Evolutionary conservation across 2,797 vertebrate genomes (phyloP).

Genomic region (Phataginus tricuspis): DNA sequence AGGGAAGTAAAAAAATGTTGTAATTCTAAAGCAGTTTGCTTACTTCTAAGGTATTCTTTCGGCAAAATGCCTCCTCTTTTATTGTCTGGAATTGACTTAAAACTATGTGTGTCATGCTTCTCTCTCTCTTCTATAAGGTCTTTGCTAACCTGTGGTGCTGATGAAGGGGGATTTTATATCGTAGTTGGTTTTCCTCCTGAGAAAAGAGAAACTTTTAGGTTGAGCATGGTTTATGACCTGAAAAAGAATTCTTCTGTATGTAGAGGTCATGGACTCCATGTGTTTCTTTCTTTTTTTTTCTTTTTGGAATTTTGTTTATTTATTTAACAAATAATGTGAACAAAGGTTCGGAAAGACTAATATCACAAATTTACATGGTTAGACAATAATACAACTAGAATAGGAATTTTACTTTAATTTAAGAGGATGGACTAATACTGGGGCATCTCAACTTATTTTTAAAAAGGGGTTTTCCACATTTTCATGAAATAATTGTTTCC

Average conservation of each 20-base stretch:
- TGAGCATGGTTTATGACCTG: not conserved
- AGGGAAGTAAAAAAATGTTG: not conserved
- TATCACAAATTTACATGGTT: too few relatives aligned
- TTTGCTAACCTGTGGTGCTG: not conserved
- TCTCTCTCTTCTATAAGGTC: not conserved
- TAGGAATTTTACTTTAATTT: not conserved
- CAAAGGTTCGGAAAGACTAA: too few relatives aligned
- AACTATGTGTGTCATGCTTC: not conserved
- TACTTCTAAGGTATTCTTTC: not conserved
- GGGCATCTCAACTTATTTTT: not conserved
- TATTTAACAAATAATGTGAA: too few relatives aligned
- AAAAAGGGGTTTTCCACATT: not conserved
- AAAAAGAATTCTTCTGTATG: not conserved
- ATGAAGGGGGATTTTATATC: not conserved
- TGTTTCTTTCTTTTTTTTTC: not conserved
- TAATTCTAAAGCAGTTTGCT: not conserved
- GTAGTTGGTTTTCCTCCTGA: not conserved
- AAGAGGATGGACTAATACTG: not conserved
- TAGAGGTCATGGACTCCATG: not conserved
- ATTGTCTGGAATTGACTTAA: not conserved
- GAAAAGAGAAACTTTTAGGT: not conserved
- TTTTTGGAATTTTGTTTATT: too few relatives aligned
- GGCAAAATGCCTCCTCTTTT: not conserved
- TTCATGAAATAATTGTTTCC: not conserved
- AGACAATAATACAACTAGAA: too few relatives aligned